Conservation (phyloP, 2,113 vertebrate species). For the Condylura cristata region DNA sequence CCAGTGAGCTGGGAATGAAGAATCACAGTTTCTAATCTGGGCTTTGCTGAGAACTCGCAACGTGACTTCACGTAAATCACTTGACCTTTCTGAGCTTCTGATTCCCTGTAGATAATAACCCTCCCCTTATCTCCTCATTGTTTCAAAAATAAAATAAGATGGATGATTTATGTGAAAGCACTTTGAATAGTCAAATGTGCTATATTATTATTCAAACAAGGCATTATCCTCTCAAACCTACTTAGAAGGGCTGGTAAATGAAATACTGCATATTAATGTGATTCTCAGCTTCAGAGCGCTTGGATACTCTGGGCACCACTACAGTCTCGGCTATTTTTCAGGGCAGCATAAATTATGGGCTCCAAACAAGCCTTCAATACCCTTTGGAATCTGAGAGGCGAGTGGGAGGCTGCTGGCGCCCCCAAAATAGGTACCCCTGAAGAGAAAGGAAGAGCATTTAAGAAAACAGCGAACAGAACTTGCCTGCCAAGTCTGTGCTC, state of each 20-base stretch:
- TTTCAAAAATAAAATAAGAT: slow-evolving; percentile 70
- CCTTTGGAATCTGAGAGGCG: slow-evolving; percentile 57
- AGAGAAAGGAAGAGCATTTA: slow-evolving; percentile 71
- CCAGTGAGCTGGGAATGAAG: slow-evolving; percentile 44
- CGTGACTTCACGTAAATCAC: slow-evolving; percentile 65
- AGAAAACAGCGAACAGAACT: slow-evolving; percentile 57
- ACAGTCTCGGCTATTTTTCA: slow-evolving; percentile 54
- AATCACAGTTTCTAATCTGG: not conserved
- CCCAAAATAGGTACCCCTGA: slow-evolving; percentile 72
- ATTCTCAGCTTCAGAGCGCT: slow-evolving; percentile 51
- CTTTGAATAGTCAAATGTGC: slow-evolving; percentile 72
- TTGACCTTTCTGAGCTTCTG: slow-evolving; percentile 60
- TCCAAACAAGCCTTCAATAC: slow-evolving; percentile 68
- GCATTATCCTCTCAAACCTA: slow-evolving; percentile 71
- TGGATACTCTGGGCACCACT: slow-evolving; percentile 60
- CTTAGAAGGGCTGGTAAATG: slow-evolving; percentile 67
- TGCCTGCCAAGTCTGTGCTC: slow-evolving; percentile 70
- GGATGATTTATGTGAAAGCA: slow-evolving; percentile 59
- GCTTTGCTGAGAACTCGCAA: slow-evolving; percentile 54
- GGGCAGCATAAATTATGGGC: slow-evolving; percentile 60
- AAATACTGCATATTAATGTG: slow-evolving; percentile 75
- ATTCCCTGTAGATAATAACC: slow-evolving; percentile 57
- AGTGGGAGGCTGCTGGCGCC: slow-evolving; percentile 53
- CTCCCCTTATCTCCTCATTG: slow-evolving; percentile 60
- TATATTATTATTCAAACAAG: slow-evolving; percentile 80